These are phyloP conservation scores for Formica aserva DNA, from an alignment of 2,888 invertebrate genomes.

Conservation along the genomic window DNA sequence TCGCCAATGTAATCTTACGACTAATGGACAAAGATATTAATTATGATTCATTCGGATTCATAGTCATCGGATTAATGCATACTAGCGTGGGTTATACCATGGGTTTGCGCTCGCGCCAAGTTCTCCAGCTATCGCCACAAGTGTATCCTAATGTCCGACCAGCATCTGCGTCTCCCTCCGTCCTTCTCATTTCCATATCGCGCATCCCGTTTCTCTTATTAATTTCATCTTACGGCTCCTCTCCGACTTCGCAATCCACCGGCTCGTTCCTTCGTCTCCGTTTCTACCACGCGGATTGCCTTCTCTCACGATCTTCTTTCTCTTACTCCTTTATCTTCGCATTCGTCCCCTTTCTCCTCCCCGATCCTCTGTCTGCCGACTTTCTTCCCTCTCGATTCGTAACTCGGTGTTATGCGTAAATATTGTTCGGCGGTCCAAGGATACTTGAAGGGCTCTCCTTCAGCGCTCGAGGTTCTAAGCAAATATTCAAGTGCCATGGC, in stretches of 20 bases:
- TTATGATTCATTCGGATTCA: slow-evolving; percentile 77
- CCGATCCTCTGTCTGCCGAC: slow-evolving; percentile 39
- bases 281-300: slow-evolving; percentile 58
- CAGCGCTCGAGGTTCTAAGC: slow-evolving; percentile 72
- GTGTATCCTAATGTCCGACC: slow-evolving; percentile 72
- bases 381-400: slow-evolving; percentile 63
- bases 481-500: slow-evolving; percentile 73
- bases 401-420: slow-evolving; percentile 78
- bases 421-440: slow-evolving; percentile 77
- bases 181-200: slow-evolving; percentile 74
- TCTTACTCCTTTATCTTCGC: slow-evolving; percentile 61
- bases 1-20: slow-evolving; percentile 59
- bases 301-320: slow-evolving; percentile 69
- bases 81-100: slow-evolving; percentile 68
- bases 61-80: slow-evolving; percentile 78
- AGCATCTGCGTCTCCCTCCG: slow-evolving; percentile 28
- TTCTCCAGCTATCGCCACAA: slow-evolving; percentile 66
- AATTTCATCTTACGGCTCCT: slow-evolving; percentile 71
- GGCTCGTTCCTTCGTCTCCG: slow-evolving; percentile 47
- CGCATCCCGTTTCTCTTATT: slow-evolving; percentile 76
- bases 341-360: slow-evolving; percentile 33
- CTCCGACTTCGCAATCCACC: slow-evolving; percentile 61
- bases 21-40: slow-evolving; percentile 78
- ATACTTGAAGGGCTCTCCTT: slow-evolving; percentile 71
- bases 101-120: slow-evolving; percentile 56